A percentile compares a stretch with the other conserved stretches of the same genome.
Evolutionary conservation across 2,113 vertebrate genomes (phyloP).

Genomic region (Hippoglossus stenolepis): DNA sequence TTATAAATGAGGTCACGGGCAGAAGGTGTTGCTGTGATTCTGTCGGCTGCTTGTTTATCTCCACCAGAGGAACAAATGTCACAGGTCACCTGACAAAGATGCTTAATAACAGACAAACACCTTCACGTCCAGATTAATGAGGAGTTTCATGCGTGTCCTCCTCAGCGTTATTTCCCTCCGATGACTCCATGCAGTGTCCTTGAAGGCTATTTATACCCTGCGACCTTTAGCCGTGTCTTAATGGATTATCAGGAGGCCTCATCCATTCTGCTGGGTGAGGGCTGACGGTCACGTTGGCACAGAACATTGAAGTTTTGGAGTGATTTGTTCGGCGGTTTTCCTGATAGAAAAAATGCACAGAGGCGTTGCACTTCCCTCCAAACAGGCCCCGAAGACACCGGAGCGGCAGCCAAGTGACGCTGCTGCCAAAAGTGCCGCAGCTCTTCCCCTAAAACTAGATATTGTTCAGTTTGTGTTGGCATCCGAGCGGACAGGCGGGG

Average conservation of each 20-base stretch:
- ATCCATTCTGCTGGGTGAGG: conserved; percentile 67
- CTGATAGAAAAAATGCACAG: conserved; percentile 27
- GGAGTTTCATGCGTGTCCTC: conserved; percentile 42
- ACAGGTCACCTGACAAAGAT: conserved; percentile 42
- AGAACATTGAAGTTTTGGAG: conserved; percentile 61
- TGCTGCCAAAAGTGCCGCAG: conserved; percentile 59
- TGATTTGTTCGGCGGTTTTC: conserved; percentile 53
- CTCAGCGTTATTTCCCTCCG: conserved; percentile 21
- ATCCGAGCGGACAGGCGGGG: conserved; percentile 60
- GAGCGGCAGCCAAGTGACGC: conserved; percentile 71
- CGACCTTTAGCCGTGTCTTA: conserved; percentile 72
- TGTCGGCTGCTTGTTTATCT: neutral
- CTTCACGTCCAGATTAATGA: conserved; percentile 63
- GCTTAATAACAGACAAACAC: conserved; percentile 45
- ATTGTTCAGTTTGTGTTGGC: conserved; percentile 64
- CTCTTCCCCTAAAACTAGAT: conserved; percentile 70
- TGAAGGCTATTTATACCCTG: conserved; percentile 74
- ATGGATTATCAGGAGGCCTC: conserved; percentile 78
- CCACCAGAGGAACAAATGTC: conserved; percentile 19
- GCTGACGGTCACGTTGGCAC: conserved; percentile 67
- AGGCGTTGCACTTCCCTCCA: conserved; percentile 27
- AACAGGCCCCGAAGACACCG: conserved; percentile 67
- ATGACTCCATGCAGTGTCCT: conserved; percentile 57
- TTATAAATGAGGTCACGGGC: conserved; percentile 16
- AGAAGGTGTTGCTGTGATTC: neutral